phyloP scores from a whole-genome alignment of 2,888 invertebrate species.

The Meloe dianella region DNA sequence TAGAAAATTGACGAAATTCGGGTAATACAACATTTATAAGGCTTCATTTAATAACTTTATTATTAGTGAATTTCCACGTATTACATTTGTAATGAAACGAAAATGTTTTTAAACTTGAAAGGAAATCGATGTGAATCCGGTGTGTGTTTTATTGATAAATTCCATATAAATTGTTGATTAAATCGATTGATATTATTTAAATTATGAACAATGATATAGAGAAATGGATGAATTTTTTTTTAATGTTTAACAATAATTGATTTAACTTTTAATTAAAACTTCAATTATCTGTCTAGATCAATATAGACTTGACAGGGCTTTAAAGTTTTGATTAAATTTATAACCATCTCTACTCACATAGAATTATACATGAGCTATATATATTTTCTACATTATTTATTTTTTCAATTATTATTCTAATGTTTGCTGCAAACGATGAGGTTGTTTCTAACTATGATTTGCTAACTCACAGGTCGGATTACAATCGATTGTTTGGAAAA shows the following conservation, averaged over 20 bases:
- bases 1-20: neutral
- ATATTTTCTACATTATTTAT: neutral
- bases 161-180: too few species aligned
- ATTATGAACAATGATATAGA: neutral
- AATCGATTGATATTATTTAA: neutral
- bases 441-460: too few species aligned
- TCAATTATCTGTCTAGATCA: constrained; percentile 11
- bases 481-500: too few species aligned
- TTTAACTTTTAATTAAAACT: constrained; percentile 10
- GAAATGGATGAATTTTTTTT: neutral
- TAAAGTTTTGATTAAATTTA: constrained; percentile 8
- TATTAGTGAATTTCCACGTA: constrained; percentile 6
- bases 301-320: constrained; percentile 9
- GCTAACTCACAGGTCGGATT: too few species aligned
- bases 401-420: neutral
- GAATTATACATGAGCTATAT: neutral
- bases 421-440: too few species aligned
- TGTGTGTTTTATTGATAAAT: too few species aligned
- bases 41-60: constrained; percentile 10
- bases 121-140: neutral
- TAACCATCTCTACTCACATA: constrained; percentile 2
- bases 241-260: constrained; percentile 7
- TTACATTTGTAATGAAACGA: neutral
- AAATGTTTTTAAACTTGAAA: neutral
- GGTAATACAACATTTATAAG: constrained; percentile 4